These are phyloP conservation scores for Semnornis frantzii DNA, from an alignment of 2,113 vertebrate species.

Conservation along the genomic window DNA sequence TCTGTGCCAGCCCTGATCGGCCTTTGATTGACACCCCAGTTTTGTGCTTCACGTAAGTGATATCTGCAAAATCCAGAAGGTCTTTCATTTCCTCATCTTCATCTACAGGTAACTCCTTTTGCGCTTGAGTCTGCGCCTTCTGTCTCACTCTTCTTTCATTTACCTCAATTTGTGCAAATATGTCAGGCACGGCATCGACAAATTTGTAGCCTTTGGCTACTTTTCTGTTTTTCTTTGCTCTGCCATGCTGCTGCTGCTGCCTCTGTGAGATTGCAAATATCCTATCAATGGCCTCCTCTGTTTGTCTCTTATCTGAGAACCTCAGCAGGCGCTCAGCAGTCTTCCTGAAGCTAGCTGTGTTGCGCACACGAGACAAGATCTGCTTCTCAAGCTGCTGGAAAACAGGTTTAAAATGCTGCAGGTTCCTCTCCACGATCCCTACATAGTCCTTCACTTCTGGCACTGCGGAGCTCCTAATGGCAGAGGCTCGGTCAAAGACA, in stretches of 20 bases:
- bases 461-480: slow-evolving; percentile 58
- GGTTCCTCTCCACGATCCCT: slow-evolving; percentile 85
- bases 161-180: slow-evolving; percentile 94
- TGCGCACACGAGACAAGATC: slow-evolving; percentile 88
- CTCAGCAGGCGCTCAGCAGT: slow-evolving; percentile 89
- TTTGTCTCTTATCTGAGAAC: slow-evolving; percentile 91
- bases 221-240: slow-evolving; percentile 80
- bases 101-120: slow-evolving; percentile 88
- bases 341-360: slow-evolving; percentile 87
- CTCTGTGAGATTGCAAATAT: slow-evolving; percentile 86
- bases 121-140: slow-evolving; percentile 83
- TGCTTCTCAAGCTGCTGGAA: slow-evolving; percentile 95
- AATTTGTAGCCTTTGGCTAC: slow-evolving; percentile 82
- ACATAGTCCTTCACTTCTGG: slow-evolving; percentile 87
- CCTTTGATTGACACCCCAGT: slow-evolving; percentile 74
- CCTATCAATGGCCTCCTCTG: slow-evolving; percentile 87
- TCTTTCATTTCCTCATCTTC: slow-evolving; percentile 87
- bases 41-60: slow-evolving; percentile 79
- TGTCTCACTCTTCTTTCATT: slow-evolving; percentile 89
- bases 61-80: slow-evolving; percentile 88
- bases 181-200: slow-evolving; percentile 86
- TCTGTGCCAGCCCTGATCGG: slow-evolving; percentile 78
- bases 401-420: slow-evolving; percentile 91
- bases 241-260: slow-evolving; percentile 78
- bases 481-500: slow-evolving; percentile 83